Conservation (phyloP, 23 tunicate genomes). For the Aplidium turbinatum region DNA sequence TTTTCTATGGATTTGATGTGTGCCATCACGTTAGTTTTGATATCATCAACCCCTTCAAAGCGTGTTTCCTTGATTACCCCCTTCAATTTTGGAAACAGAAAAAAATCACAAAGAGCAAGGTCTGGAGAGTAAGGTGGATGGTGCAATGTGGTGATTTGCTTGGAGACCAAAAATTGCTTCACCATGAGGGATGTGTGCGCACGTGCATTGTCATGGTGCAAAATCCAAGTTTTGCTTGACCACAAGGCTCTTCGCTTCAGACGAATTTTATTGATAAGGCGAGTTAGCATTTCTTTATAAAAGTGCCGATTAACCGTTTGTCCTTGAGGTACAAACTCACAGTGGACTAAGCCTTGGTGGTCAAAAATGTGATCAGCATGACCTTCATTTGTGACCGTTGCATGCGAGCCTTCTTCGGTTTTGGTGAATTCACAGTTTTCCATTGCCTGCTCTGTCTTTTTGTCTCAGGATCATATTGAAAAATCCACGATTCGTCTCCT, state of each 20-base stretch:
- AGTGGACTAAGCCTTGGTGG: neutral
- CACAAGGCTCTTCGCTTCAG: neutral
- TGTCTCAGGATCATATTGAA: slow-evolving; percentile 18
- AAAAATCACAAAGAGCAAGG: slow-evolving; percentile 5
- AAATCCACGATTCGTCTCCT: slow-evolving; percentile 18
- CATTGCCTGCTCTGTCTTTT: slow-evolving; percentile 27
- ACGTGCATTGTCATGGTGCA: slow-evolving; percentile 18
- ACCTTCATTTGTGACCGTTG: slow-evolving; percentile 11
- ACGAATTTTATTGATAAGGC: neutral
- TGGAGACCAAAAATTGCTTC: slow-evolving; percentile 12
- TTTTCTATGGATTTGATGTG: neutral
- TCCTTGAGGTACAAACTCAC: slow-evolving; percentile 16
- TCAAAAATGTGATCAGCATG: slow-evolving; percentile 13
- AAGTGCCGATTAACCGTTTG: slow-evolving; percentile 14
- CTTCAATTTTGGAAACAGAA: slow-evolving; percentile 13
- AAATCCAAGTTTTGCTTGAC: neutral
- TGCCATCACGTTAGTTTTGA: neutral
- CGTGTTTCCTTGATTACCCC: neutral
- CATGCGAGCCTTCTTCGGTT: slow-evolving; percentile 23
- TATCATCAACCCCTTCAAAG: neutral
- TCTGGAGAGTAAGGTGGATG: slow-evolving; percentile 10
- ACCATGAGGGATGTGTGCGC: slow-evolving; percentile 17
- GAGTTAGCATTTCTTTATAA: neutral
- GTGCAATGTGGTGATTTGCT: slow-evolving; percentile 1
- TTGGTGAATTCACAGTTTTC: slow-evolving; percentile 18